These are phyloP conservation scores for Stenotaenia linearis DNA, from an alignment of 2,888 invertebrate genomes.

Conservation along the genomic window DNA sequence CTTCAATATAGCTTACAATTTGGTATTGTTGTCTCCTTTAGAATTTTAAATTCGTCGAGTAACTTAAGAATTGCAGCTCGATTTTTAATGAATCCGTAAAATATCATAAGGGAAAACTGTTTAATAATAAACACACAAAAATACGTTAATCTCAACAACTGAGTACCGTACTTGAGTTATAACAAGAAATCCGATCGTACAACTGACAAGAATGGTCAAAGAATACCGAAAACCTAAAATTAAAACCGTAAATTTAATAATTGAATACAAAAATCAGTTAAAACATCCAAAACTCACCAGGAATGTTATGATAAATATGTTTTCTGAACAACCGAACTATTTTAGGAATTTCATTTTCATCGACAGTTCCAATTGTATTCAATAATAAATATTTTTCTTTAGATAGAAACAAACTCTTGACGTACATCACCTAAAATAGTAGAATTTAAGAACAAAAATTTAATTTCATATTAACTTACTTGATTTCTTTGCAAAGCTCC, in stretches of 20 bases:
- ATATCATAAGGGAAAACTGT: background rate
- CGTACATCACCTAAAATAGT: too few relatives aligned
- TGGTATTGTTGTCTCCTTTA: background rate
- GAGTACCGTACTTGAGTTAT: background rate
- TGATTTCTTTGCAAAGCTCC: too few relatives aligned
- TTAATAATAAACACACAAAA: background rate
- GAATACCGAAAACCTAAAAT: background rate
- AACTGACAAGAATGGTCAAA: background rate
- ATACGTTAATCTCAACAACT: too few relatives aligned
- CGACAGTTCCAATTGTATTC: too few relatives aligned
- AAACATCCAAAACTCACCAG: background rate
- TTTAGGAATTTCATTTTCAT: too few relatives aligned
- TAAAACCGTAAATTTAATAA: background rate
- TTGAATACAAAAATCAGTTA: background rate
- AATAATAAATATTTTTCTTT: too few relatives aligned
- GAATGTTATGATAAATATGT: background rate
- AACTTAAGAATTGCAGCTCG: background rate
- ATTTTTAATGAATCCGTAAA: background rate
- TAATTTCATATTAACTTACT: too few relatives aligned
- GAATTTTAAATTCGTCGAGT: background rate
- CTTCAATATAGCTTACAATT: too few relatives aligned
- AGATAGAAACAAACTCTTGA: too few relatives aligned
- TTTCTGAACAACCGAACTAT: background rate
- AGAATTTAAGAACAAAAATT: too few relatives aligned
- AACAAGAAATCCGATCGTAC: background rate